Evolutionary conservation across 2,797 vertebrate species (phyloP).

Genomic region (Brachymystax lenok): DNA sequence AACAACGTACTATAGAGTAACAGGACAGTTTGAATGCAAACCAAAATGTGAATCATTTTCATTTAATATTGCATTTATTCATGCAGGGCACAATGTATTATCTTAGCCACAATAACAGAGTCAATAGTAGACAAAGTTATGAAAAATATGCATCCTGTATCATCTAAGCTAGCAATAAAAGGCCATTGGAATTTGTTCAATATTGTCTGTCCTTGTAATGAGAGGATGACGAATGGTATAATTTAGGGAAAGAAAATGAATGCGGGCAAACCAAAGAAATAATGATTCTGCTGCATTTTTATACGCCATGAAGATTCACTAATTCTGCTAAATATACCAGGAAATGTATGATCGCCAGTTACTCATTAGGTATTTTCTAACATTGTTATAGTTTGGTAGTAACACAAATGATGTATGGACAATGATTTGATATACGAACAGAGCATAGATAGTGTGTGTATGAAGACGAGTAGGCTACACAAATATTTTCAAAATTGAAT

Average conservation of each 20-base stretch:
- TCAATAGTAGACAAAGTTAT: constrained; percentile 67
- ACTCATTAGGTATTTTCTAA: constrained; percentile 51
- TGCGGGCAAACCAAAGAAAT: constrained; percentile 68
- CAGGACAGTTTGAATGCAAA: constrained; percentile 39
- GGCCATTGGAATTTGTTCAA: constrained; percentile 70
- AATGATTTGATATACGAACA: not conserved
- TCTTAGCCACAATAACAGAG: constrained; percentile 65
- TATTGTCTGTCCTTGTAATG: constrained; percentile 79
- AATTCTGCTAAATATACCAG: constrained; percentile 68
- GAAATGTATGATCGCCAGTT: constrained; percentile 53
- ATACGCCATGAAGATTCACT: constrained; percentile 71
- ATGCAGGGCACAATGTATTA: constrained; percentile 51
- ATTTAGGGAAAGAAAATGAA: constrained; percentile 76
- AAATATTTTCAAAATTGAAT: too few relatives aligned
- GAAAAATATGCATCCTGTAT: constrained; percentile 73
- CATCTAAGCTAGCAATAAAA: constrained; percentile 73
- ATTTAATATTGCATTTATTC: constrained; percentile 52
- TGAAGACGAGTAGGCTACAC: too few relatives aligned
- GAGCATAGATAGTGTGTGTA: too few relatives aligned
- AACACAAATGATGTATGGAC: constrained; percentile 5
- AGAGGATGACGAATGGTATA: constrained; percentile 77
- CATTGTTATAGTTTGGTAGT: constrained; percentile 22
- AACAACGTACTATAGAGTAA: not conserved
- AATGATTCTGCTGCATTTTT: constrained; percentile 68
- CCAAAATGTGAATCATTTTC: constrained; percentile 58